Base-by-base conservation (phyloP, 2,888 invertebrate species). In the Drosophila nigricruria region DNA sequence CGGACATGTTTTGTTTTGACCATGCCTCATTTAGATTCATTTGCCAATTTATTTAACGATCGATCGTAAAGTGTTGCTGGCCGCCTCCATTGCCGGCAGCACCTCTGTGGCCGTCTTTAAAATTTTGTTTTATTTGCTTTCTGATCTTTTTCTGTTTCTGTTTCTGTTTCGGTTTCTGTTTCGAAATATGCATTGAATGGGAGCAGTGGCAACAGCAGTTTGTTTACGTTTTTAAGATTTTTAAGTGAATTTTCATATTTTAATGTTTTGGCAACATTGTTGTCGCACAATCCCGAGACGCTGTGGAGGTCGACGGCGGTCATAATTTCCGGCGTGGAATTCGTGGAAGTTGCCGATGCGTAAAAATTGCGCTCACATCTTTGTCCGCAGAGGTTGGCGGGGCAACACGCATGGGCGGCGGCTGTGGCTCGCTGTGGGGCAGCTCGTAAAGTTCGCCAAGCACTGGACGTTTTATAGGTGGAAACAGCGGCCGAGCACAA, bases 21-120 rank as follows among this genome's bases (percentile, higher is more conserved):
- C 84, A 84, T 84, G 90, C 89, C 88, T 90, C 88, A 80, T 90
- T 90, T 81, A 62, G 77, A 83, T 90, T 88, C 81, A 90, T 89
- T 84, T 83, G 84, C 80, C 91, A 91, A 90, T 91, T 91, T 82
- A 77, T 89, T 92, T 91, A 88, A 91, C 88, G 91, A 90, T 86
- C 84, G 88, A 90, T 91, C 92, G 88, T 92, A 90, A 92, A 91
- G 82, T 79, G 85, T 32, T 66, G 70, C 77, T 75, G 76, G 73
- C 65, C 62, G 63, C 61, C 62, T 42, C 40, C 38, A 30, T 58
- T 56, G 78, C 58, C 57, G 32, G 72, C 70, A 77, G 68, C 73
- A 80, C 82, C 82, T 82, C 82, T 66, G 70, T 25, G 60, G 62
- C 32, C 47, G 63, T 43, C 42, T 65, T 61, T 56, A 36, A 36